A percentile compares a stretch with the other conserved stretches of the same genome.
Evolutionary conservation across 1,140 invertebrate genomes (phyloP).

Genomic region (Trachymyrmex cornetzi): DNA sequence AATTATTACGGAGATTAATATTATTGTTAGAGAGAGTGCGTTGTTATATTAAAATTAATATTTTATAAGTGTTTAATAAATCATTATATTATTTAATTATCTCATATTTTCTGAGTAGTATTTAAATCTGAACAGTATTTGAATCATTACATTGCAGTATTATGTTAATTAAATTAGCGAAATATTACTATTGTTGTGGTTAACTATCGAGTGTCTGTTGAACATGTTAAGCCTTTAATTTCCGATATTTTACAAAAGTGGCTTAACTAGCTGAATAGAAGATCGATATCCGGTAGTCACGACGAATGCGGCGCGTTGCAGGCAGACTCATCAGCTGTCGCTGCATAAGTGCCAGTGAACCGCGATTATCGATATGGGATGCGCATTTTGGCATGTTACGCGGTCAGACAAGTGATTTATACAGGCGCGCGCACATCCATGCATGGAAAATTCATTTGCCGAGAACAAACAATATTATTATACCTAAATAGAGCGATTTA

Average conservation of each 20-base stretch:
- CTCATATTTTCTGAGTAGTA: no score
- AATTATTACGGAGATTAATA: not conserved
- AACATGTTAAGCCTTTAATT: conserved; percentile 33
- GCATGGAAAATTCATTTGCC: conserved; percentile 61
- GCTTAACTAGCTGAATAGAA: conserved; percentile 33
- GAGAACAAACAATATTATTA: conserved; percentile 64
- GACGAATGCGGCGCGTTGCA: conserved; percentile 46
- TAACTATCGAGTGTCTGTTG: conserved; percentile 16
- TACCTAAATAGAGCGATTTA: conserved; percentile 59
- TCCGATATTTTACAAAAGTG: conserved; percentile 34
- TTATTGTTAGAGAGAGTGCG: not conserved
- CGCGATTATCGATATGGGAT: conserved; percentile 57
- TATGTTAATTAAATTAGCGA: not conserved
- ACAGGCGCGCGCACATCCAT: conserved; percentile 1
- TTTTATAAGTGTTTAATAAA: not conserved
- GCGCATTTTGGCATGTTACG: conserved; percentile 51
- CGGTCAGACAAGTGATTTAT: conserved; percentile 54
- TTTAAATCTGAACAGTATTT: not conserved
- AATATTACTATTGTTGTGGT: not conserved
- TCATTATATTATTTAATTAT: no score
- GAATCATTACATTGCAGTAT: not conserved
- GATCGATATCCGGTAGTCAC: conserved; percentile 40
- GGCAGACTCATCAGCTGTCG: conserved; percentile 53
- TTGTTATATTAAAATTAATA: not conserved
- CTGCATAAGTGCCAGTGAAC: conserved; percentile 53